Evolutionary conservation across 2,113 vertebrate genomes (phyloP), one percentile per base, ranked within the genome.

Genomic region (Leucosticte australis): DNA sequence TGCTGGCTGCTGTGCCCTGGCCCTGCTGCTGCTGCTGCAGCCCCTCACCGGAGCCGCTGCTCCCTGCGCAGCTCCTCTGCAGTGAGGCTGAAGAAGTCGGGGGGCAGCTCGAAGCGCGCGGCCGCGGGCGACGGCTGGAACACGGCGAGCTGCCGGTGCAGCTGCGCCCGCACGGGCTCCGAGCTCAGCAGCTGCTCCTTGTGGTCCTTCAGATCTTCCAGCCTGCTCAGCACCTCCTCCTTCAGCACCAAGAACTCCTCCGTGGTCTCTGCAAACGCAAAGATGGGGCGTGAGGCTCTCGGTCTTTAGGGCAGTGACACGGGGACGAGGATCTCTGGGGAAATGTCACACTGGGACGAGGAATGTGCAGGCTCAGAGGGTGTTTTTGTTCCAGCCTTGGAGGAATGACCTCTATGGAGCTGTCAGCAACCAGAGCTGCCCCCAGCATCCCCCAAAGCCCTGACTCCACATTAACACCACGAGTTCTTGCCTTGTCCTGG

Each of bases 171-270:
- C 95, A 99, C 65, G 0, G 99, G 99, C 96, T 99, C 98, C 0
- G 98, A 98, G 10, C 84, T 96, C 91, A 98, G 93, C 57, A 99
- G 98, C 80, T 97, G 98, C 81, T 99, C 98, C 81, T 97, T 98
- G 92, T 95, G 87, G 27, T 65, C 95, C 92, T 96, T 98, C 93
- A 99, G 98, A 59, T 98, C 90, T 60, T 99, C 98, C 57, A 99
- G 71, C 52, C 89, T 93, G 10, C 96, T 96, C 14, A 97, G 85
- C 49, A 97, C 96, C 2, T 98, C 98, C 67, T 98, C 98, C 4
- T 96, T 97, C 90, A 99, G 95, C 77, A 99, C 95, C 1, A 98
- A 98, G 96, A 98, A 99, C 94, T 99, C 99, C 75, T 99, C 99
- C 1, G 93, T 83, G 76, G 83, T 74, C 24, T 99, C 99, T 99